A percentile compares a stretch with the other conserved stretches of the same genome.
Conservation (phyloP, 2,113 vertebrate species). For the Phaethon lepturus region DNA sequence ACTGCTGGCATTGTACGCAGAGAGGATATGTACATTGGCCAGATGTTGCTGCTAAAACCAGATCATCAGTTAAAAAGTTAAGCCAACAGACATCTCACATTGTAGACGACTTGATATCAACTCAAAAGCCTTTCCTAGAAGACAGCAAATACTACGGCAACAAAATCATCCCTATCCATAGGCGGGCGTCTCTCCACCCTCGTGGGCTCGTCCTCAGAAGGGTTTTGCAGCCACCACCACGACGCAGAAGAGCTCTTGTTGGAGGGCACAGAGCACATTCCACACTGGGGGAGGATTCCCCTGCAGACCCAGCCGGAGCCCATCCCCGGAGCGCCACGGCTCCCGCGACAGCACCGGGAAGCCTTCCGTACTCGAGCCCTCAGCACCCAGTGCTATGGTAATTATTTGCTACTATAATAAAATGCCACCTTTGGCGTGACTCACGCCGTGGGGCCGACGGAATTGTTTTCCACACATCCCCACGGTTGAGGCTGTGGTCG, state of each 20-base stretch:
- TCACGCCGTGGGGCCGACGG: not conserved
- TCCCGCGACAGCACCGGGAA: accelerated
- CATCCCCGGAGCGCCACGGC: not conserved
- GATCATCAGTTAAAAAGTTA: not conserved
- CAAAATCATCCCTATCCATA: not conserved
- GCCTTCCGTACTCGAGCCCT: not conserved
- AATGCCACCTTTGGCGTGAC: not conserved
- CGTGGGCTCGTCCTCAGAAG: not conserved
- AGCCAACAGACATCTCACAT: not conserved
- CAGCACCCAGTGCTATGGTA: not conserved
- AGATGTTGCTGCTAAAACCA: not conserved
- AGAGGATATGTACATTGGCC: not conserved
- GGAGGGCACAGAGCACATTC: not conserved
- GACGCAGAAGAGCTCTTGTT: not conserved
- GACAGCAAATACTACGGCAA: not conserved
- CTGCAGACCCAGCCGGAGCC: not conserved
- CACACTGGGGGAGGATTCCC: not conserved
- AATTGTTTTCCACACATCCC: not conserved
- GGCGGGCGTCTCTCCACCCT: not conserved
- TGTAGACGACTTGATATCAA: not conserved
- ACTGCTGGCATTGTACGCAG: accelerated
- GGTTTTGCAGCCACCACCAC: not conserved
- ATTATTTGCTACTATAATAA: not conserved
- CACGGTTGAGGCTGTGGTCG: not conserved
- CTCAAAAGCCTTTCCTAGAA: not conserved